These are phyloP conservation scores for Sceliomorpha sp. DNA, from an alignment of 2,888 invertebrate species.

Conservation along the genomic window DNA sequence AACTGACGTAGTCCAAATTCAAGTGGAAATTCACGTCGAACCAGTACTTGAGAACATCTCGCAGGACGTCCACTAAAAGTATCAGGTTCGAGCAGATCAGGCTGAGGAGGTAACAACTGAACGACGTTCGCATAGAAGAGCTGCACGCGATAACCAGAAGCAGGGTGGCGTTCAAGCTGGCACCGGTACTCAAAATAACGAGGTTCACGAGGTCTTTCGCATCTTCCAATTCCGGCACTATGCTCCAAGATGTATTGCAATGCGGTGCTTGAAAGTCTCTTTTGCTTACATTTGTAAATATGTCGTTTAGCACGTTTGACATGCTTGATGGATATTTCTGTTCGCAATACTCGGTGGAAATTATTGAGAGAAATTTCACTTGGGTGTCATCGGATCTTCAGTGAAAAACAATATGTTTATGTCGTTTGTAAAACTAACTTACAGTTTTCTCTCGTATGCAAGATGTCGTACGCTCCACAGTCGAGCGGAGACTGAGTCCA, in stretches of 20 bases:
- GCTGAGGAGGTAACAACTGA: constrained; percentile 65
- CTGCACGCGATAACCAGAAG: constrained; percentile 43
- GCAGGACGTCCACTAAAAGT: constrained; percentile 63
- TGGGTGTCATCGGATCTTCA: no score
- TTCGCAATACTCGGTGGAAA: no score
- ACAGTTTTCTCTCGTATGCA: neutral
- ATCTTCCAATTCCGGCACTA: neutral
- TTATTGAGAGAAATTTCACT: no score
- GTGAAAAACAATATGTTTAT: no score
- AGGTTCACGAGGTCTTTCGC: constrained; percentile 20
- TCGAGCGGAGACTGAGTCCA: constrained; percentile 28
- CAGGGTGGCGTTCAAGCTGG: constrained; percentile 50
- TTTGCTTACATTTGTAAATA: neutral
- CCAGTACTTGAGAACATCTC: constrained; percentile 59
- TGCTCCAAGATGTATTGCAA: neutral
- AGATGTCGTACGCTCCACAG: constrained; percentile 6
- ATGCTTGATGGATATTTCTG: neutral
- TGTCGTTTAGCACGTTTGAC: neutral
- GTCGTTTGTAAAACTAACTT: no score
- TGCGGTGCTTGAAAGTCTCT: no score
- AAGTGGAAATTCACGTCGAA: constrained; percentile 57
- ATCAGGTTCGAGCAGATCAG: constrained; percentile 65
- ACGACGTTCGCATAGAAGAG: constrained; percentile 54
- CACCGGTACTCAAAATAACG: constrained; percentile 38
- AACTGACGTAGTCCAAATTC: constrained; percentile 66